Evolutionary conservation across 2,797 vertebrate species (phyloP), one percentile per base, ranked within the genome.

Genomic region (Carcharodon carcharias): DNA sequence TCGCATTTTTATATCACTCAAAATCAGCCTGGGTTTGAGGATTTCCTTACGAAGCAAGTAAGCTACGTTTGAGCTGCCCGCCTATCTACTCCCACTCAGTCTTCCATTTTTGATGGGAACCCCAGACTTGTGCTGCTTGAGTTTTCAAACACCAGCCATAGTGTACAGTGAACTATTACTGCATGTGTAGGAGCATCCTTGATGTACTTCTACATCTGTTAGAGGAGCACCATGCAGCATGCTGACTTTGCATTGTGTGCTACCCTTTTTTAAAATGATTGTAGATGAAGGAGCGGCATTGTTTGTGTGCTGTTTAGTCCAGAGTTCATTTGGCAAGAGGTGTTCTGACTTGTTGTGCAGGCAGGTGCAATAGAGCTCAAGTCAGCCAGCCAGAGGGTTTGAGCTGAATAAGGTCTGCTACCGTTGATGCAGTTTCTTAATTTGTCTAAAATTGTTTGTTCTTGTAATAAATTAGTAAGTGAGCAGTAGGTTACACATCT

Each of bases 241-340:
- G 94, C 69, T 73, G 94, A 31, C 50, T n/a, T 95, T 18, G 71
- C 28, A 45, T 73, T 77, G 54, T 73, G 28, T 56, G 63, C 91
- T 93, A 35, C 14, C 69, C 67, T 9, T 54, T 54, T 35, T 31
- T 8, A 21, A 58, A 94, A 71, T 54, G 12, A 50, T 61, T 69
- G 40, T 69, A 50, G 93, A 54, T 71, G 67, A 65, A 95, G 92
- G 40, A 95, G 23, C 65, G 12, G 28, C 40, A 95, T 56, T 95
- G 67, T 95, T 95, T 95, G 45, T 26, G 7, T 73, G 67, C 67
- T 31, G 45, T 95, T 31, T 45, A 67, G 40, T 95, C 67, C 94
- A 95, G 23, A 71, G 94, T 95, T 95, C 94, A 95, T 95, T 95
- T 95, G 45, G 67, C 26, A 95, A 73, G 45, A 73, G 26, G 67